phyloP scores from a whole-genome alignment of 2,888 invertebrate genomes.

The Gasteruption jaculator region DNA sequence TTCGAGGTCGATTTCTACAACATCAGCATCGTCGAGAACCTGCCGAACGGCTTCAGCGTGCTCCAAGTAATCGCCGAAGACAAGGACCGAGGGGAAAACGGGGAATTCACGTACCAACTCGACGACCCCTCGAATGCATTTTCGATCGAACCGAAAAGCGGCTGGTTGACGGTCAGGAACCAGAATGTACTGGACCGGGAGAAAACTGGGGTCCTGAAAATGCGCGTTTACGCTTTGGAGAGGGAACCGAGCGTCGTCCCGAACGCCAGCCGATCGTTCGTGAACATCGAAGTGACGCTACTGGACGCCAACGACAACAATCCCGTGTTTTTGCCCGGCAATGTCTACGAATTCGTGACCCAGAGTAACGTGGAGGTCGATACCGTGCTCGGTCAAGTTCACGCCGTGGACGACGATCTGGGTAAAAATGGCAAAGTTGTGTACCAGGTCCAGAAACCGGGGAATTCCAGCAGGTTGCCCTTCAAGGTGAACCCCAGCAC shows the following conservation, averaged over 20 bases:
- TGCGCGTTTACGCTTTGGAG: conserved; percentile 78
- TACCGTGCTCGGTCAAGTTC: conserved; percentile 72
- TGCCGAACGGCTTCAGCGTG: conserved; percentile 76
- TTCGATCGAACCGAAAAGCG: conserved; percentile 71
- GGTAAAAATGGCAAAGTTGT: conserved; percentile 73
- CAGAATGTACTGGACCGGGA: conserved; percentile 77
- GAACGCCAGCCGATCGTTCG: conserved; percentile 53
- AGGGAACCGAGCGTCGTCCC: conserved; percentile 62
- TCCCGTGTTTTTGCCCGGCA: conserved; percentile 79
- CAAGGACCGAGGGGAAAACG: conserved; percentile 80
- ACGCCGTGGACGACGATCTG: conserved; percentile 78
- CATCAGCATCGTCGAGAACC: conserved; percentile 87
- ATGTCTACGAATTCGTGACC: conserved; percentile 74
- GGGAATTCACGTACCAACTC: conserved; percentile 76
- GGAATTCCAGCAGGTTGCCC: conserved; percentile 63
- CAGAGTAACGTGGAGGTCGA: conserved; percentile 66
- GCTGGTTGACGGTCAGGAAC: conserved; percentile 81
- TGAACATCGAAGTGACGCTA: conserved; percentile 76
- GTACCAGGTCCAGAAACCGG: conserved; percentile 69
- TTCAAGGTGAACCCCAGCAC: conserved; percentile 70
- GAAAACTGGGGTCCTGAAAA: conserved; percentile 64
- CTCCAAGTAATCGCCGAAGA: conserved; percentile 73
- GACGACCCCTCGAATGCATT: conserved; percentile 74
- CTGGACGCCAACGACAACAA: conserved; percentile 90
- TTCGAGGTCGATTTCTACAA: conserved; percentile 88